Conservation (phyloP, 1,140 invertebrate species). For the Monochamus saltuarius region DNA sequence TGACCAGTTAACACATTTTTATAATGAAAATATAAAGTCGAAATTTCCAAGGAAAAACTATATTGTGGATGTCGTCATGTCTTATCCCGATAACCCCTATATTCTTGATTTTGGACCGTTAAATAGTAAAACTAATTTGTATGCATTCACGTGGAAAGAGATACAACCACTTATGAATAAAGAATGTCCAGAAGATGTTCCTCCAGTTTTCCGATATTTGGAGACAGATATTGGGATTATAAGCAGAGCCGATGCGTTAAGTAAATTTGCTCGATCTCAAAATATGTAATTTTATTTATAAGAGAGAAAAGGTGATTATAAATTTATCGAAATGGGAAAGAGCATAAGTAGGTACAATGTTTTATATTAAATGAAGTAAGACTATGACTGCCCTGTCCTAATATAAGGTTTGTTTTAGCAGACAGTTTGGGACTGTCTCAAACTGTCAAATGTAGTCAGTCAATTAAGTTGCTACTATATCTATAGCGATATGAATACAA, state of each 20-base stretch:
- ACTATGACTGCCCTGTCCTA: no score
- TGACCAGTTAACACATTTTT: conserved; percentile 39
- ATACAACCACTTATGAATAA: conserved; percentile 42
- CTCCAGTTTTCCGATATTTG: conserved; percentile 47
- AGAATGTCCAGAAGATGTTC: conserved; percentile 36
- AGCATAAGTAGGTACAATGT: no score
- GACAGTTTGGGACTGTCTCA: no score
- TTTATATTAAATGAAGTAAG: no score
- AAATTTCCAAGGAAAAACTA: conserved; percentile 42
- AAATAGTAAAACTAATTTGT: conserved; percentile 45
- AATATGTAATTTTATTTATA: no score
- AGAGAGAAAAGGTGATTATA: no score
- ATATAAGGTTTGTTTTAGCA: no score
- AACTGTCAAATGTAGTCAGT: no score
- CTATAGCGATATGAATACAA: no score
- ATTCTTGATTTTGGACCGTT: conserved; percentile 45
- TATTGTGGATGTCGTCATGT: conserved; percentile 44
- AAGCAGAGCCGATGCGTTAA: conserved; percentile 26
- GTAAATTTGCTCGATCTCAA: conserved; percentile 16
- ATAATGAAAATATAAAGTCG: conserved; percentile 34
- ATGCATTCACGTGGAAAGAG: conserved; percentile 48
- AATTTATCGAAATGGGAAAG: no score
- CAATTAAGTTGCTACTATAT: no score
- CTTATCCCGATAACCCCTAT: conserved; percentile 38
- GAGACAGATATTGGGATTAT: conserved; percentile 47